Percentiles rank a stretch among this genome's conserved stretches.
Evolutionary conservation across 2,888 invertebrate genomes (phyloP).

Genomic region (Allolobophora icterica): DNA sequence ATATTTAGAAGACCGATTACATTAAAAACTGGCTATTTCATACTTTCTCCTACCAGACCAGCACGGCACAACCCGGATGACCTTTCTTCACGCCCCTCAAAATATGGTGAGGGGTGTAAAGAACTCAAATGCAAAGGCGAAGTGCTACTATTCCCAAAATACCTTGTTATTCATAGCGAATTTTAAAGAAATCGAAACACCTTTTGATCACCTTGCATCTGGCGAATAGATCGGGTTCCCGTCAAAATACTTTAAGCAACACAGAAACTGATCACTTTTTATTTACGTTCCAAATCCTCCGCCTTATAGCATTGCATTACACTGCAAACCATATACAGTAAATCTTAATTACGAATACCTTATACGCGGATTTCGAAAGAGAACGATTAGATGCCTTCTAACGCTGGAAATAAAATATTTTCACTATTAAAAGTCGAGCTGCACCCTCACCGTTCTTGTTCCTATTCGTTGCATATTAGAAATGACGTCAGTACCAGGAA

Average conservation of each 20-base stretch:
- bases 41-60: neutral
- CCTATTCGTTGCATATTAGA: neutral
- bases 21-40: neutral
- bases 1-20: neutral
- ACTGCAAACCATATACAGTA: neutral
- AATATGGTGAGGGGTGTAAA: too few species aligned
- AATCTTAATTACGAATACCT: neutral
- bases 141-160: neutral
- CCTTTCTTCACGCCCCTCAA: neutral
- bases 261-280: neutral
- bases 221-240: neutral
- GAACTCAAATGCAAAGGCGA: too few species aligned
- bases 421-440: neutral
- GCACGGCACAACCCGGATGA: neutral
- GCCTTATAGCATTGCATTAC: neutral
- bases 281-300: neutral
- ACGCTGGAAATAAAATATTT: neutral
- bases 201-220: neutral
- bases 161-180: neutral
- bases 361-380: neutral
- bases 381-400: neutral
- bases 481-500: neutral
- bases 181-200: neutral
- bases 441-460: neutral
- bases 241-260: neutral